Base-by-base conservation (phyloP, 2,113 vertebrate genomes). In the Toxotes jaculatrix region DNA sequence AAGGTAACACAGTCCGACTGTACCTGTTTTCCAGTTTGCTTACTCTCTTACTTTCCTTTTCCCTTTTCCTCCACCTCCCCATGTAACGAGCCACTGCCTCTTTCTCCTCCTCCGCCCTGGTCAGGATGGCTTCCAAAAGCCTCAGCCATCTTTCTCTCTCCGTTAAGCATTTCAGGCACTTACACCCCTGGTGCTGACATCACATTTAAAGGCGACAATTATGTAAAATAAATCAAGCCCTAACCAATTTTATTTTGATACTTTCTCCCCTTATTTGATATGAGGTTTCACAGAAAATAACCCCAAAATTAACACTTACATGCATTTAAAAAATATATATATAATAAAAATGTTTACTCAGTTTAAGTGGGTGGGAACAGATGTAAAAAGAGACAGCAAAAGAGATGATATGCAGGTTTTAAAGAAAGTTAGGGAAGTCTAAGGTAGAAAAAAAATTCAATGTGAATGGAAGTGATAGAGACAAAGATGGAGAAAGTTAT, bases 141-240 rank as follows among this genome's bases (percentile, higher is more conserved):
- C 61, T 65, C 70, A 78, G 49, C 79, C 36, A 42, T 66, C 63
- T 84, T 51, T 80, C 57, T 76, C 65, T 65, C 73, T 70, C 65
- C 2, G 19, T 69, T 83, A 80, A 85, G 82, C 70, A 38, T 43
- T 77, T 86, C 83, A 87, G 57, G 51, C 1, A 9, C 70, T 77
- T 81, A 85, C 79, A 89, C 23, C 84, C 74, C 74, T 42, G 45
- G 76, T 23, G 65, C 32, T 73, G 59, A 55, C 62, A 91, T 79
- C 59, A 82, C 80, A 70, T 83, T 89, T 85, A 76, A 74, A 77
- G 77, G 85, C 59, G 82, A 87, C 77, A 83, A 82, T 89, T 86
- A 91, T 91, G 87, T 79, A 85, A 87, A 87, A 77, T 85, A 73
- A 70, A 66, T 43, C 84, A 87, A 85, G 80, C 80, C 65, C 27